Conservation (phyloP, 2,888 invertebrate genomes). For the Sepiola atlantica region DNA sequence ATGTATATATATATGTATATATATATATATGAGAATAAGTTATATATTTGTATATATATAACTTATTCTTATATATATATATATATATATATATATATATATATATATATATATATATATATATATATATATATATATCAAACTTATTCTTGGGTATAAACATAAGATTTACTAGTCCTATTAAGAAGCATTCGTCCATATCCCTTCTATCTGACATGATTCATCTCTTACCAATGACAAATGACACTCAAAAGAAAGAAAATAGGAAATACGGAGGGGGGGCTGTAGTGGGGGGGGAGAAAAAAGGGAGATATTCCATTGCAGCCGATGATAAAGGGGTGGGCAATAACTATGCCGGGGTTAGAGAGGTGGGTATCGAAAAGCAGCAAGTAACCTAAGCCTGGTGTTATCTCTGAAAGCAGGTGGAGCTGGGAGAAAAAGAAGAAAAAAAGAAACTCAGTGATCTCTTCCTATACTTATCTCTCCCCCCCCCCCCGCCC, state of each 20-base stretch:
- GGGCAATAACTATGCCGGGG: neutral
- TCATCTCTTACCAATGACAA: neutral
- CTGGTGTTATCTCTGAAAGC: conserved; percentile 32
- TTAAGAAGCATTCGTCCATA: neutral
- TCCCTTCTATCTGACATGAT: neutral
- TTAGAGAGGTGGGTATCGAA: neutral
- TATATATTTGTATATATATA: no score
- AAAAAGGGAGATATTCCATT: neutral
- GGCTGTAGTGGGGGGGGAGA: neutral
- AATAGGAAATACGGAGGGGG: neutral
- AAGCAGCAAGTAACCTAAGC: neutral
- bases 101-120: neutral
- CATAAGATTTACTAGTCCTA: neutral
- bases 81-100: neutral
- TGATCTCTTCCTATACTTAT: neutral
- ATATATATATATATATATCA: neutral
- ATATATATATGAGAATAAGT: no score
- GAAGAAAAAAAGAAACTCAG: neutral
- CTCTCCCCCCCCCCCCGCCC: no score
- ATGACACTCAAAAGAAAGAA: neutral
- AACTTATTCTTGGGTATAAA: neutral
- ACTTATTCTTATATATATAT: no score
- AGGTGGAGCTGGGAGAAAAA: neutral
- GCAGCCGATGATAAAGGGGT: neutral
- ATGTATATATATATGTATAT: neutral